phyloP scores from a whole-genome alignment of 1,140 invertebrate genomes.

The Caligus rogercresseyi region DNA sequence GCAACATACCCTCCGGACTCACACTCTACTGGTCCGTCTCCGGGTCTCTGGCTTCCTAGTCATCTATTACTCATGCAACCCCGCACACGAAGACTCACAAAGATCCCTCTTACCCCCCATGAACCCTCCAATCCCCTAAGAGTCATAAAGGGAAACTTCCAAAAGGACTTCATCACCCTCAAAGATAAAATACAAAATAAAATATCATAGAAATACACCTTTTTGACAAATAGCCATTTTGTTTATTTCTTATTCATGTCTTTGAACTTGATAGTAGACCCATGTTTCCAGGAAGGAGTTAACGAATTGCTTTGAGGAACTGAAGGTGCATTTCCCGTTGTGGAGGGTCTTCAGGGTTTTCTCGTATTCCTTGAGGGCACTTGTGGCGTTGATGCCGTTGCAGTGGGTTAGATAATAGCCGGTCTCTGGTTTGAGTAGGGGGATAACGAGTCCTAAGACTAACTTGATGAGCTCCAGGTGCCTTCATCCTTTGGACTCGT shows the following conservation, averaged over 20 bases:
- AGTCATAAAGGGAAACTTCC: not conserved
- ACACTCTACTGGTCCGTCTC: not conserved
- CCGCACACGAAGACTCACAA: not conserved
- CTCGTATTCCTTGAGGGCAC: not conserved
- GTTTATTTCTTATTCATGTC: slow-evolving; percentile 6
- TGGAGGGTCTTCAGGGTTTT: not conserved
- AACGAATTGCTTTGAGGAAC: not conserved
- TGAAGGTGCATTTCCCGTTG: not conserved
- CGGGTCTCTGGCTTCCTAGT: not conserved
- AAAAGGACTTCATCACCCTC: not conserved
- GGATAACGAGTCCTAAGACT: not conserved
- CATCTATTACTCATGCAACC: not conserved
- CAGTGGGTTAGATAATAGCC: slow-evolving; percentile 13
- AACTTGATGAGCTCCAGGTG: not conserved
- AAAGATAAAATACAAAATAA: not conserved
- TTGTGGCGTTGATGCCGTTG: not conserved
- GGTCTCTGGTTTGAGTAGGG: not conserved
- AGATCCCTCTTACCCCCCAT: not conserved
- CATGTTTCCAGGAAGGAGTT: slow-evolving; percentile 5
- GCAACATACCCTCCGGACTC: not conserved
- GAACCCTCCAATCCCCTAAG: not conserved
- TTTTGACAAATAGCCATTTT: not conserved
- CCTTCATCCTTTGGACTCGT: not conserved
- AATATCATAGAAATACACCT: not conserved
- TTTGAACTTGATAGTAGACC: slow-evolving; percentile 8